These are phyloP conservation scores for Lagria hirta DNA, from an alignment of 2,888 invertebrate genomes.

Conservation along the genomic window DNA sequence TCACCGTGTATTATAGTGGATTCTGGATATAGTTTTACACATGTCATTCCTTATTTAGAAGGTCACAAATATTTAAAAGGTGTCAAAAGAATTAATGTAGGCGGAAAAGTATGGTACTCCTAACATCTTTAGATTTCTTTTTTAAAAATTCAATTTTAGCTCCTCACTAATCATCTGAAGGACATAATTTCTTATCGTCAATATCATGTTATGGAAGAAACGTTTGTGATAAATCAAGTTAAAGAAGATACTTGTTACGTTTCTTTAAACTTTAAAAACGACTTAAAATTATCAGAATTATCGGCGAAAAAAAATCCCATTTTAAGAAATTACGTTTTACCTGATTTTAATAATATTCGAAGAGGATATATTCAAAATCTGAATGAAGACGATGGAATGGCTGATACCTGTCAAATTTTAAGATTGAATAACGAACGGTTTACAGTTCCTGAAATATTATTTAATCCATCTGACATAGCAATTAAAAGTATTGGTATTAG, in stretches of 20 bases:
- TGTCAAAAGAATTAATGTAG: constrained; percentile 85
- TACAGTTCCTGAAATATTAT: constrained; percentile 90
- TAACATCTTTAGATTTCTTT: constrained; percentile 9
- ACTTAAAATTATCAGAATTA: constrained; percentile 70
- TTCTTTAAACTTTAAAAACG: constrained; percentile 76
- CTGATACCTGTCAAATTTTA: constrained; percentile 67
- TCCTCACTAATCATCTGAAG: constrained; percentile 93
- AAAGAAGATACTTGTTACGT: constrained; percentile 98
- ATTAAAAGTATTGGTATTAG: constrained; percentile 89
- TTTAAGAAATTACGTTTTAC: constrained; percentile 88
- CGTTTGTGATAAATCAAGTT: constrained; percentile 96
- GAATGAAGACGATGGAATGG: constrained; percentile 38
- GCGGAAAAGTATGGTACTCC: constrained; percentile 76
- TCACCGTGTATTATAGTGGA: constrained; percentile 74
- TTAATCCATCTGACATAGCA: constrained; percentile 93
- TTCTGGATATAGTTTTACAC: constrained; percentile 93
- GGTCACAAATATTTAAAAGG: constrained; percentile 62
- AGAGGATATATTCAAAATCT: constrained; percentile 63
- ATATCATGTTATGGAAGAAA: constrained; percentile 98
- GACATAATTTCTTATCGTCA: constrained; percentile 96
- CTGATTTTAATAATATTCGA: constrained; percentile 89
- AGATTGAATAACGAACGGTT: constrained; percentile 92
- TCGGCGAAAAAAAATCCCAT: constrained; percentile 68
- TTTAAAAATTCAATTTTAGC: constrained; percentile 26
- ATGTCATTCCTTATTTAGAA: constrained; percentile 88